Conservation (phyloP, 2,888 invertebrate species). For the Dyspetes luteomarginatus region DNA sequence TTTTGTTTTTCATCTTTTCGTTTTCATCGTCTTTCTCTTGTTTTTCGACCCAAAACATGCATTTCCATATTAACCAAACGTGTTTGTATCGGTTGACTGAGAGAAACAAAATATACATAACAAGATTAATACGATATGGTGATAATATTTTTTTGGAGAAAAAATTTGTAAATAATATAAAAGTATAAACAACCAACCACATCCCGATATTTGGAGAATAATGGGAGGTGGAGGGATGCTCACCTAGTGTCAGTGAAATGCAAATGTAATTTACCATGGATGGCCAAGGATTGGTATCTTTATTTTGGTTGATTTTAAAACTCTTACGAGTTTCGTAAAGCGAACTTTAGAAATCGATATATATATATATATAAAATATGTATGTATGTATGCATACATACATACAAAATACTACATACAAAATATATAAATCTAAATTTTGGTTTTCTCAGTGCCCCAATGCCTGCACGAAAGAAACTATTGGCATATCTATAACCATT, state of each 20-base stretch:
- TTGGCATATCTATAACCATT: conserved; percentile 13
- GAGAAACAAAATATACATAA: conserved; percentile 8
- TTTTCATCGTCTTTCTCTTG: not conserved
- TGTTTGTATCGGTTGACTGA: not conserved
- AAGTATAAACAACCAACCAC: too few relatives aligned
- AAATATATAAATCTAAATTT: too few relatives aligned
- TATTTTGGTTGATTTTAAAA: too few relatives aligned
- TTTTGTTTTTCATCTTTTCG: not conserved
- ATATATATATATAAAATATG: too few relatives aligned
- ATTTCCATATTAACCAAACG: conserved; percentile 26
- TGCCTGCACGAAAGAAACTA: conserved; percentile 5
- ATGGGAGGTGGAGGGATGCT: not conserved
- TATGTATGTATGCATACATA: too few relatives aligned
- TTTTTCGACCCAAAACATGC: conserved; percentile 49
- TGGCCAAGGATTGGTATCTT: too few relatives aligned
- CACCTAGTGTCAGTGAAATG: too few relatives aligned
- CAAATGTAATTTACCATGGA: too few relatives aligned
- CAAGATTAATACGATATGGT: not conserved
- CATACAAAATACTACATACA: not conserved
- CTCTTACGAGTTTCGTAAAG: too few relatives aligned
- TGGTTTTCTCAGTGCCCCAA: conserved; percentile 17
- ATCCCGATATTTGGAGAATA: too few relatives aligned
- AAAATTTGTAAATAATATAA: not conserved
- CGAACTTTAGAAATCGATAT: too few relatives aligned
- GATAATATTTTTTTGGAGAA: not conserved